phyloP scores from a whole-genome alignment of 2,113 vertebrate species.

The Laterallus jamaicensis region DNA sequence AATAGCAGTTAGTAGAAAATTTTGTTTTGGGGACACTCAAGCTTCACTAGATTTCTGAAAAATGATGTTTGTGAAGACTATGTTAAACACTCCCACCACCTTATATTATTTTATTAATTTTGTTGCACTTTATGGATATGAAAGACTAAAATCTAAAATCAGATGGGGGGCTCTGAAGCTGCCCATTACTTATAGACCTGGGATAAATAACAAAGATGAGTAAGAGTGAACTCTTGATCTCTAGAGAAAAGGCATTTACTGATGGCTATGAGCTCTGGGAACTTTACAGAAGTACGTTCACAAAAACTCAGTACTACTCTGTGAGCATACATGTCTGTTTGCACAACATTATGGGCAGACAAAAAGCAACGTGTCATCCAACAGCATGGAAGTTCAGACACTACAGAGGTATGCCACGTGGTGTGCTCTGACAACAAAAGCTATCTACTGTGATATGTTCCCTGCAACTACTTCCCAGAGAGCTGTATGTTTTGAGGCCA shows the following conservation, averaged over 20 bases:
- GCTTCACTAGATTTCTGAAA: background rate
- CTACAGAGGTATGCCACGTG: background rate
- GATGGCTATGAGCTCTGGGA: background rate
- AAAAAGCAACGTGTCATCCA: background rate
- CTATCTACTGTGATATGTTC: background rate
- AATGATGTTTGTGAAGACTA: background rate
- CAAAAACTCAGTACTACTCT: background rate
- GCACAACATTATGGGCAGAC: background rate
- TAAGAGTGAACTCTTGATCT: background rate
- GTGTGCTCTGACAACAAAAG: background rate
- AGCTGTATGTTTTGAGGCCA: background rate
- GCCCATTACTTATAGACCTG: background rate
- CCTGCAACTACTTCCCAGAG: background rate
- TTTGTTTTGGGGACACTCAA: background rate
- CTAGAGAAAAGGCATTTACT: background rate
- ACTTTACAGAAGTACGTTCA: background rate
- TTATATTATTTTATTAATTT: background rate
- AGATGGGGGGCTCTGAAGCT: background rate
- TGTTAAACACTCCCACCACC: background rate
- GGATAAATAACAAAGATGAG: background rate
- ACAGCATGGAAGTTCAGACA: background rate
- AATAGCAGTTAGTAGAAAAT: background rate
- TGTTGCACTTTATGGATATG: background rate
- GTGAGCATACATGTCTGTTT: background rate
- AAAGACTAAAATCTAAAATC: background rate